A percentile compares a stretch with the other conserved stretches of the same genome.
These are phyloP conservation scores for Allophyes oxyacanthae DNA, from an alignment of 2,888 invertebrate species.

Conservation along the genomic window DNA sequence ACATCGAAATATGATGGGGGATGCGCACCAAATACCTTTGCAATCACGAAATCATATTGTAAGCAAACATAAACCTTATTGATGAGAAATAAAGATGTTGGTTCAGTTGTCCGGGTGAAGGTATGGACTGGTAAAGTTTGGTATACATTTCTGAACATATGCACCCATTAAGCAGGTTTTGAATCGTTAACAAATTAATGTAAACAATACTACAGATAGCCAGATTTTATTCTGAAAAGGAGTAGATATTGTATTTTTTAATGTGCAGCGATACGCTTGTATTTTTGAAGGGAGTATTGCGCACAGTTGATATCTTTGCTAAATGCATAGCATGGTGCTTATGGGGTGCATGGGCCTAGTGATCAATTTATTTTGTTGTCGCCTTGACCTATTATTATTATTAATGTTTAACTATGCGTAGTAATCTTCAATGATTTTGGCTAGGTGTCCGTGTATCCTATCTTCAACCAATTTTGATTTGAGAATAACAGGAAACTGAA, in stretches of 20 bases:
- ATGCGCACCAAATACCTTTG: conserved; percentile 4
- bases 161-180: conserved; percentile 59
- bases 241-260: conserved; percentile 29
- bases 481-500: too few relatives aligned
- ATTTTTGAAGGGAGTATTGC: conserved; percentile 1
- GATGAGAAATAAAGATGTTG: background rate
- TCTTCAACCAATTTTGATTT: too few relatives aligned
- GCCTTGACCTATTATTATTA: too few relatives aligned
- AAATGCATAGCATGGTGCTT: too few relatives aligned
- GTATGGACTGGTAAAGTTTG: conserved; percentile 9
- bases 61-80: conserved; percentile 22
- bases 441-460: too few relatives aligned
- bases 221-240: conserved; percentile 36
- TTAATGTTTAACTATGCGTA: too few relatives aligned
- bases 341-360: too few relatives aligned
- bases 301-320: too few relatives aligned
- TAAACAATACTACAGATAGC: conserved; percentile 56
- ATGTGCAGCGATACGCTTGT: conserved; percentile 1
- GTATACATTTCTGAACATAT: conserved; percentile 62
- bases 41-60: background rate
- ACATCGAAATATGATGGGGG: conserved; percentile 53
- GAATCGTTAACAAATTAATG: conserved; percentile 60
- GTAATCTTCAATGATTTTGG: too few relatives aligned
- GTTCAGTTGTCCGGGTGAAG: background rate
- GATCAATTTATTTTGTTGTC: too few relatives aligned